Evolutionary conservation across 2,888 invertebrate species (phyloP).

Genomic region (Crocallis elinguaria): DNA sequence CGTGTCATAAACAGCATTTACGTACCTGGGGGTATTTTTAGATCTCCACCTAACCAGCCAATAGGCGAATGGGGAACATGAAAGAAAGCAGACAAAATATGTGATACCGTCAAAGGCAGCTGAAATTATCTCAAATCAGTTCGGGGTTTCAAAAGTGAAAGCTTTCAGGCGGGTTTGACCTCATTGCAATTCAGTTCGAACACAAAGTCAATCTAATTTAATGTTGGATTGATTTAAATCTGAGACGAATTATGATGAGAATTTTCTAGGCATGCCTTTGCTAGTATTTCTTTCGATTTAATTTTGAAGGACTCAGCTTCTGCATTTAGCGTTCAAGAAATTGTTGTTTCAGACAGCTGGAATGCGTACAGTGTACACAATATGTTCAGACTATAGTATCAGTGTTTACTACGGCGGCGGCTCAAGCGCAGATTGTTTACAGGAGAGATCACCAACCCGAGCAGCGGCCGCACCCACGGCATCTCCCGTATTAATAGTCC

Average conservation of each 20-base stretch:
- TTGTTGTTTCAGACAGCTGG: not conserved
- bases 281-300: too few relatives aligned
- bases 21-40: slow-evolving; percentile 36
- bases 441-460: slow-evolving; percentile 64
- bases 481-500: slow-evolving; percentile 49
- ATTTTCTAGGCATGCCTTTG: too few relatives aligned
- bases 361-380: not conserved
- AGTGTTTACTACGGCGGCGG: slow-evolving; percentile 59
- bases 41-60: not conserved
- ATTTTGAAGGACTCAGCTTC: too few relatives aligned
- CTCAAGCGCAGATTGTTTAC: slow-evolving; percentile 56
- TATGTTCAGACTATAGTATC: slow-evolving; percentile 14
- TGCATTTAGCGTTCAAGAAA: too few relatives aligned
- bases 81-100: slow-evolving; percentile 10
- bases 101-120: not conserved
- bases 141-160: not conserved
- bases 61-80: slow-evolving; percentile 1
- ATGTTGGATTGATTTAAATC: too few relatives aligned
- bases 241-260: too few relatives aligned
- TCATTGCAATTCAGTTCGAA: not conserved
- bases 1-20: slow-evolving; percentile 32
- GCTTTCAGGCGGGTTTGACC: not conserved
- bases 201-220: not conserved
- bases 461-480: slow-evolving; percentile 31
- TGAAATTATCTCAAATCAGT: not conserved